phyloP scores from a whole-genome alignment of 92 coral and sea anemone genomes.

The Palythoa grandis region DNA sequence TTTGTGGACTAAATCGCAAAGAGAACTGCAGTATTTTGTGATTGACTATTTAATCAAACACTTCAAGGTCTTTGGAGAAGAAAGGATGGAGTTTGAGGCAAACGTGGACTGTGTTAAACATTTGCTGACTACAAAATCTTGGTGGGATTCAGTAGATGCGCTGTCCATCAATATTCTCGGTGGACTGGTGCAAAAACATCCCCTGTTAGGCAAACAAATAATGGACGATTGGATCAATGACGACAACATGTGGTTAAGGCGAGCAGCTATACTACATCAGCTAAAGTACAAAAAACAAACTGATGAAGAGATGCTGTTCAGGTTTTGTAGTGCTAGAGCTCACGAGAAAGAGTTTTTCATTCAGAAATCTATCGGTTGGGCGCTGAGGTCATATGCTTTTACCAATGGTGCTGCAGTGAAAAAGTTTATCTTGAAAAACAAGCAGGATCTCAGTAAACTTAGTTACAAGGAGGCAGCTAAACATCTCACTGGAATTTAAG shows the following conservation, averaged over 20 bases:
- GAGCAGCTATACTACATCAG: slow-evolving; percentile 93
- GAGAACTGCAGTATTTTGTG: slow-evolving; percentile 86
- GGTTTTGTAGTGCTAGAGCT: slow-evolving; percentile 77
- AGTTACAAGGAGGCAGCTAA: slow-evolving; percentile 90
- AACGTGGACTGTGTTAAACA: slow-evolving; percentile 70
- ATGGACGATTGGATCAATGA: slow-evolving; percentile 92
- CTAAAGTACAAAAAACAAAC: slow-evolving; percentile 77
- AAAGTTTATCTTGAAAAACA: slow-evolving; percentile 71
- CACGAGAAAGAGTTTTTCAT: slow-evolving; percentile 95
- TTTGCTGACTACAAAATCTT: slow-evolving; percentile 79
- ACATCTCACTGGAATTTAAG: slow-evolving; percentile 57
- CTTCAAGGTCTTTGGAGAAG: slow-evolving; percentile 58
- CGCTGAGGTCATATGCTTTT: slow-evolving; percentile 83
- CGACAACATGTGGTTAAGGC: slow-evolving; percentile 96
- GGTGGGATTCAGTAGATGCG: slow-evolving; percentile 98
- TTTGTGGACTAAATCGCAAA: slow-evolving; percentile 87
- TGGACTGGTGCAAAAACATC: slow-evolving; percentile 73
- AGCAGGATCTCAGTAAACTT: slow-evolving; percentile 70
- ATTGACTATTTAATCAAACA: slow-evolving; percentile 83
- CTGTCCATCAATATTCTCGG: slow-evolving; percentile 79
- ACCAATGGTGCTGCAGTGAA: slow-evolving; percentile 64
- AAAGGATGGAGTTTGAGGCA: slow-evolving; percentile 70
- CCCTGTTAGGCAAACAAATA: slow-evolving; percentile 62
- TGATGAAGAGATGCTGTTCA: slow-evolving; percentile 79
- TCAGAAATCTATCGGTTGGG: slow-evolving; percentile 96